Evolutionary conservation across 2,888 invertebrate species (phyloP).

Genomic region (Adelognathus sp.): DNA sequence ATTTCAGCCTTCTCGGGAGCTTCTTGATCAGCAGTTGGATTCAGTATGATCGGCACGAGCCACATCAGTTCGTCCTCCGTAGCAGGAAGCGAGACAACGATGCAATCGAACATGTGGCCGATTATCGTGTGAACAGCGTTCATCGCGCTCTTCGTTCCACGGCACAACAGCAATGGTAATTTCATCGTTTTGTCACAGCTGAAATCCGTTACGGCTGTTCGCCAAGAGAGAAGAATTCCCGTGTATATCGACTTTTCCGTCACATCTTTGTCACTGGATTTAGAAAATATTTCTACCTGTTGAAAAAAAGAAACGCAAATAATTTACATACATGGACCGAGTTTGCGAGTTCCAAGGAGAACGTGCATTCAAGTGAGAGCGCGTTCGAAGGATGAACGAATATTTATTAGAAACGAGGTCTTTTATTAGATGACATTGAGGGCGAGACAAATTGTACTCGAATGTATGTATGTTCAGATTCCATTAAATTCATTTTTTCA

Average conservation of each 20-base stretch:
- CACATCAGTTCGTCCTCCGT: slow-evolving; percentile 74
- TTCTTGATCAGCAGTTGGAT: slow-evolving; percentile 55
- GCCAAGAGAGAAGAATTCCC: slow-evolving; percentile 76
- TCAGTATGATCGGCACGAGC: slow-evolving; percentile 72
- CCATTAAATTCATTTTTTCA: background rate
- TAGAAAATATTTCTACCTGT: slow-evolving; percentile 67
- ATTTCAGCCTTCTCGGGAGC: slow-evolving; percentile 59
- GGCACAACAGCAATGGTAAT: slow-evolving; percentile 76
- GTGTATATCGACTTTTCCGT: slow-evolving; percentile 69
- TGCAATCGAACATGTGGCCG: slow-evolving; percentile 76
- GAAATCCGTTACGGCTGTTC: slow-evolving; percentile 46
- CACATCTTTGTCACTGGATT: slow-evolving; percentile 31
- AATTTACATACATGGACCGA: background rate
- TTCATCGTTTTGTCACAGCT: slow-evolving; percentile 58
- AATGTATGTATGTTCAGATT: background rate
- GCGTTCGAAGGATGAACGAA: no score
- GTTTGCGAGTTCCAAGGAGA: background rate
- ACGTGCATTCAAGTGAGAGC: background rate
- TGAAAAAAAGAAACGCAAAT: slow-evolving; percentile 23
- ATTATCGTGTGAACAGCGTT: slow-evolving; percentile 71
- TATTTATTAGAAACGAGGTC: no score
- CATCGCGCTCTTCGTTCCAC: slow-evolving; percentile 71
- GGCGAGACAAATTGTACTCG: no score
- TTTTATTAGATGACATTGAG: no score
- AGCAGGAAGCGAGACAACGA: slow-evolving; percentile 67